These are phyloP conservation scores for Sericinus montela DNA, from an alignment of 2,888 invertebrate species.

Conservation along the genomic window DNA sequence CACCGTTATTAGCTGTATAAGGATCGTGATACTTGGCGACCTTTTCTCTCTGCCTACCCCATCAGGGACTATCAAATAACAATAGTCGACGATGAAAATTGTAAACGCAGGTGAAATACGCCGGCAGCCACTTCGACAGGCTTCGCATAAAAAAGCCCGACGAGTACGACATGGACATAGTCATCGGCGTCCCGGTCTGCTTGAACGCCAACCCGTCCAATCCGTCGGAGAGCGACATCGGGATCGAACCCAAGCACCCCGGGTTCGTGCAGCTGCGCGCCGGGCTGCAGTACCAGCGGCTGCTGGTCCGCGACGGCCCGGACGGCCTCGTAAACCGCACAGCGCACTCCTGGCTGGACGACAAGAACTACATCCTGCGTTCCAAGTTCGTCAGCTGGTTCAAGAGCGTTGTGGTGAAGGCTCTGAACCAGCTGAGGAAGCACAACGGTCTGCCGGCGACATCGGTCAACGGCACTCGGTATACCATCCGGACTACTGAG, in stretches of 20 bases:
- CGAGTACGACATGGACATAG: conserved; percentile 80
- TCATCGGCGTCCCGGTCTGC: conserved; percentile 70
- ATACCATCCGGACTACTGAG: conserved; percentile 38
- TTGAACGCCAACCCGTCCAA: conserved; percentile 31
- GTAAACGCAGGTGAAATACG: conserved; percentile 73
- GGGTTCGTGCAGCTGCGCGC: conserved; percentile 67
- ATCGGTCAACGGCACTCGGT: conserved; percentile 32
- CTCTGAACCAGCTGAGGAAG: conserved; percentile 40
- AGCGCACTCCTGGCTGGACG: conserved; percentile 57
- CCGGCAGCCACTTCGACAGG: conserved; percentile 80
- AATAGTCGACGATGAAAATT: no score
- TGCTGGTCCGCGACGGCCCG: conserved; percentile 38
- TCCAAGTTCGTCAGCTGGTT: conserved; percentile 75
- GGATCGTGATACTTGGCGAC: no score
- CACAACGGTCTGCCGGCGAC: neutral
- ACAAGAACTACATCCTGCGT: conserved; percentile 56
- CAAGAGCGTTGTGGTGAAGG: conserved; percentile 62
- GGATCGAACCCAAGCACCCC: conserved; percentile 50
- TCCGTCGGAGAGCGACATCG: conserved; percentile 46
- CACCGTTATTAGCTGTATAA: no score
- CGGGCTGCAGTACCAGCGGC: conserved; percentile 47
- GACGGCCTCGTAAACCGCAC: conserved; percentile 51
- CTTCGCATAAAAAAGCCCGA: conserved; percentile 67
- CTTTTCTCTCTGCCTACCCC: no score
- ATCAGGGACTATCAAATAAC: no score